Evolutionary conservation across 2,888 invertebrate species (phyloP).

Genomic region (Zootermopsis nevadensis): DNA sequence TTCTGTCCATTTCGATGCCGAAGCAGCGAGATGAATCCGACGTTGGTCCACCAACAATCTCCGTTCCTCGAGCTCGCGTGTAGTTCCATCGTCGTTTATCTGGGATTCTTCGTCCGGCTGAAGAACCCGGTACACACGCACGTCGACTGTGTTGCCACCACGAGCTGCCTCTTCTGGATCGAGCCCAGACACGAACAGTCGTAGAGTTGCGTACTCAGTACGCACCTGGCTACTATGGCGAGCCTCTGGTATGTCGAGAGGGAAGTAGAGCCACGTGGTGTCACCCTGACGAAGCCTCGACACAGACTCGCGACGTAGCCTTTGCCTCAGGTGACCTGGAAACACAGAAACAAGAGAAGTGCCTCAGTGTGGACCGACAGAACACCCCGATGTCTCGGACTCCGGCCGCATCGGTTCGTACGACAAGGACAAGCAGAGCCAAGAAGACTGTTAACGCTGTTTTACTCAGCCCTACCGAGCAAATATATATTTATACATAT

Average conservation of each 20-base stretch:
- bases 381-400: too few relatives aligned
- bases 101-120: conserved; percentile 13
- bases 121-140: conserved; percentile 56
- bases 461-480: too few relatives aligned
- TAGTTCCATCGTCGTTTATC: conserved; percentile 58
- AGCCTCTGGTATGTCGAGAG: conserved; percentile 45
- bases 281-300: neutral
- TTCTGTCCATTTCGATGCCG: conserved; percentile 69
- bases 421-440: too few relatives aligned
- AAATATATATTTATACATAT: too few relatives aligned
- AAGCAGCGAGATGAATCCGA: conserved; percentile 60
- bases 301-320: neutral
- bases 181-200: conserved; percentile 60
- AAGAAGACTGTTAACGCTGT: too few relatives aligned
- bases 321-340: conserved; percentile 9
- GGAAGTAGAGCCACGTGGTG: conserved; percentile 46
- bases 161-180: conserved; percentile 31
- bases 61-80: conserved; percentile 53
- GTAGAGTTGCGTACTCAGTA: conserved; percentile 65
- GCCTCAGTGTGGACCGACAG: too few relatives aligned
- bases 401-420: too few relatives aligned
- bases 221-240: conserved; percentile 8
- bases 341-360: neutral
- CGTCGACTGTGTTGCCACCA: conserved; percentile 51
- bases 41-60: conserved; percentile 61